A percentile compares a stretch with the other conserved stretches of the same genome.
Conservation (phyloP, 2,797 vertebrate species). For the Graptemys geographica region DNA sequence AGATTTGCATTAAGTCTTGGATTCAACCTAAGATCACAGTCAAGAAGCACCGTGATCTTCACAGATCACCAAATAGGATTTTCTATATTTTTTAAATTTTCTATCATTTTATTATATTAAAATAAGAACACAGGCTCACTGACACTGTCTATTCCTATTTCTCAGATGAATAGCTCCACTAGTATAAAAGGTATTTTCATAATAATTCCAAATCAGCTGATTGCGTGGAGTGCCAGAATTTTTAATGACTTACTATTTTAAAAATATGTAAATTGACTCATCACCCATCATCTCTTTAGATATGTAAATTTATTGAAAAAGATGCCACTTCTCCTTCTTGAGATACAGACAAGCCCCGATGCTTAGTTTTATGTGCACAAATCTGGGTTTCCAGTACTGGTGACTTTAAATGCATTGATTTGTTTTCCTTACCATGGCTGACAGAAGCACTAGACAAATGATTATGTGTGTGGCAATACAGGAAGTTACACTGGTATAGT, state of each 20-base stretch:
- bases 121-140: neutral
- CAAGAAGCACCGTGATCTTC: neutral
- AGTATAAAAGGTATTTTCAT: constrained; percentile 57
- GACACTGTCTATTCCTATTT: constrained; percentile 28
- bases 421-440: constrained; percentile 31
- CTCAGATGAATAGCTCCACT: constrained; percentile 46
- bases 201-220: constrained; percentile 67
- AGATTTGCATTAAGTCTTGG: neutral
- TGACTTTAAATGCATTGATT: constrained; percentile 28
- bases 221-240: constrained; percentile 66
- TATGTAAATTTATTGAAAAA: constrained; percentile 73
- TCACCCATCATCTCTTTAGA: constrained; percentile 65
- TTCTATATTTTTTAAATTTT: neutral
- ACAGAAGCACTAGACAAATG: constrained; percentile 14
- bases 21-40: neutral
- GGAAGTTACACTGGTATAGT: neutral
- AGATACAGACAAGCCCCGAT: constrained; percentile 56
- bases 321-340: constrained; percentile 50
- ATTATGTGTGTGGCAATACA: neutral
- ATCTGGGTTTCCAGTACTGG: neutral
- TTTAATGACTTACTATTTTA: constrained; percentile 71
- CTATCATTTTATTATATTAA: neutral
- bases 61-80: constrained; percentile 4
- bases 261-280: constrained; percentile 70
- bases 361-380: constrained; percentile 57